These are phyloP conservation scores for Delphinus delphis DNA, from an alignment of 2,113 vertebrate genomes.

Conservation along the genomic window DNA sequence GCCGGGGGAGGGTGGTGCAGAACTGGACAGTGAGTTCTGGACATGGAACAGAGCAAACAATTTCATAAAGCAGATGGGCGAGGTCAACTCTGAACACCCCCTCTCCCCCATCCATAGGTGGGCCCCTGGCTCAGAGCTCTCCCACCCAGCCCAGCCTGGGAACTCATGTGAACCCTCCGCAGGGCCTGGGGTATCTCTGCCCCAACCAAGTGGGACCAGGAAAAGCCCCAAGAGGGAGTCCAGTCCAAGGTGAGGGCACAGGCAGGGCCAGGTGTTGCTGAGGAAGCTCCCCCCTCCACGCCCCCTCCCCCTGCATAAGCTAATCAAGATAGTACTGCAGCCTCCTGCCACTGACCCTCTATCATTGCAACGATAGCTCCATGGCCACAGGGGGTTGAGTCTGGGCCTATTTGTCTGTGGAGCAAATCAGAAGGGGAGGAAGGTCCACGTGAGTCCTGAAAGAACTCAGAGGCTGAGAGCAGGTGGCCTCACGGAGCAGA, in stretches of 20 bases:
- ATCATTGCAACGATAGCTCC: background rate
- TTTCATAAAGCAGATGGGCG: background rate
- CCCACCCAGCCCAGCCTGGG: background rate
- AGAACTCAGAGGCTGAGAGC: background rate
- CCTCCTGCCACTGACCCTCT: background rate
- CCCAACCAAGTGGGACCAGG: background rate
- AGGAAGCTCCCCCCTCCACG: background rate
- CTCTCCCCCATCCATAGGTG: background rate
- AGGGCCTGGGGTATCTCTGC: background rate
- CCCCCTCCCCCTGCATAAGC: background rate
- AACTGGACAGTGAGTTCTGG: background rate
- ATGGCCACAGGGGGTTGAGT: background rate
- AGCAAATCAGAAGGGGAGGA: background rate
- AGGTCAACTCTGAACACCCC: background rate
- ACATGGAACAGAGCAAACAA: background rate
- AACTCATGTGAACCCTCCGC: background rate
- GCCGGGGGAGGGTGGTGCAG: background rate
- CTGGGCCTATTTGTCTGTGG: background rate
- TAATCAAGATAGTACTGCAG: background rate
- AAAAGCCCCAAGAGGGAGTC: background rate
- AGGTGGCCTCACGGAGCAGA: background rate
- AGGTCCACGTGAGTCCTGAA: background rate
- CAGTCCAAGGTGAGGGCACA: background rate
- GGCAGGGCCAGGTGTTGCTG: background rate
- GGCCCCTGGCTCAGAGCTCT: background rate